A percentile compares a stretch with the other conserved stretches of the same genome.
Evolutionary conservation across 2,888 invertebrate genomes (phyloP).

Genomic region (Matsumyia berberina): DNA sequence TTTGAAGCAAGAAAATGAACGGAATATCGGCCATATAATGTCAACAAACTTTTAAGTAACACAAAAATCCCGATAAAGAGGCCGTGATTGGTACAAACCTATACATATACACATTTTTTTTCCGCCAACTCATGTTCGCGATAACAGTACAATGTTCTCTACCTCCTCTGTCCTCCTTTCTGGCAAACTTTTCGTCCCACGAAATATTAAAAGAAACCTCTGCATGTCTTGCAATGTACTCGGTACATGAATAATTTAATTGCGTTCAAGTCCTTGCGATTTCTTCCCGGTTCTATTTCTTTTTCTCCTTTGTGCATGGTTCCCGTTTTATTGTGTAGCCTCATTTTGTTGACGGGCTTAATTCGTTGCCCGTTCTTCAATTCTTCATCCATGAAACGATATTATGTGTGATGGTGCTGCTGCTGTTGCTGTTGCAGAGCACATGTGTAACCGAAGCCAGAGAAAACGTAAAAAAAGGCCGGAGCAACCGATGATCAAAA

Average conservation of each 20-base stretch:
- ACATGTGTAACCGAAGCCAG: slow-evolving; percentile 60
- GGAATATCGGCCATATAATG: slow-evolving; percentile 23
- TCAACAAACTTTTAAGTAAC: slow-evolving; percentile 48
- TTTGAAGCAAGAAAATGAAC: neutral
- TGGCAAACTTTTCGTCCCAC: neutral
- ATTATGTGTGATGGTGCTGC: slow-evolving; percentile 37
- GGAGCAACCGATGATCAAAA: slow-evolving; percentile 55
- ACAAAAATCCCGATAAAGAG: slow-evolving; percentile 12
- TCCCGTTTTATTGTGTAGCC: slow-evolving; percentile 48
- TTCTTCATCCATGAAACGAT: slow-evolving; percentile 16
- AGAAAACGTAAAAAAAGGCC: slow-evolving; percentile 27
- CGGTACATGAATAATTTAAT: slow-evolving; percentile 52
- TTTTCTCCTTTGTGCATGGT: neutral
- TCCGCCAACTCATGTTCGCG: neutral
- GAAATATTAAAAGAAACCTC: neutral
- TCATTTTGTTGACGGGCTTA: slow-evolving; percentile 51
- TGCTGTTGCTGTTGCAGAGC: slow-evolving; percentile 19
- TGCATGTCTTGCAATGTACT: neutral
- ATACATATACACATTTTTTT: neutral
- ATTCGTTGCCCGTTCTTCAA: slow-evolving; percentile 35
- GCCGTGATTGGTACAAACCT: slow-evolving; percentile 25
- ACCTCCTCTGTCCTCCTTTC: neutral
- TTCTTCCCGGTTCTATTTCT: slow-evolving; percentile 47
- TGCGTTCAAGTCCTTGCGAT: slow-evolving; percentile 61
- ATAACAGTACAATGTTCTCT: slow-evolving; percentile 30